Evolutionary conservation across 1,140 invertebrate genomes (phyloP).

Genomic region (Ceratoteleas bidentatus): DNA sequence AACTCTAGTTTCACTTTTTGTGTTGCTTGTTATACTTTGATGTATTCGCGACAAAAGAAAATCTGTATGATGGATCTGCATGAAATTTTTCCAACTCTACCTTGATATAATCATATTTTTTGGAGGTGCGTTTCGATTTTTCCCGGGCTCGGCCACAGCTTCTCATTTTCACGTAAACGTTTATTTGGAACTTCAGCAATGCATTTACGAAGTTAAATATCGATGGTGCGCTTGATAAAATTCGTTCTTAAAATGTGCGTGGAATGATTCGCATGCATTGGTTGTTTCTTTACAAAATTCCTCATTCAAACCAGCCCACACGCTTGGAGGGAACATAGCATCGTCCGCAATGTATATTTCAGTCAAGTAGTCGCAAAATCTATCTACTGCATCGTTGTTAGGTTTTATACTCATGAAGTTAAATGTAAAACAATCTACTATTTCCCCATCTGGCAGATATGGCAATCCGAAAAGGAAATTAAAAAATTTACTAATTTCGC

Average conservation of each 20-base stretch:
- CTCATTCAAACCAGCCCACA: slow-evolving; percentile 6
- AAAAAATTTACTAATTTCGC: neutral
- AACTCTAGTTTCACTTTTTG: no score
- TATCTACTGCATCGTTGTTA: neutral
- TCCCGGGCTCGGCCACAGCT: no score
- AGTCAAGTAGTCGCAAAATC: slow-evolving; percentile 13
- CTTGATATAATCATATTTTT: no score
- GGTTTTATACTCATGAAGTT: slow-evolving; percentile 14
- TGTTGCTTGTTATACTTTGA: no score
- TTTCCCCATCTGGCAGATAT: slow-evolving; percentile 8
- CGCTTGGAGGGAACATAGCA: neutral
- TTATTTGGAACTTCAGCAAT: no score
- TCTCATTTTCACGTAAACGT: no score
- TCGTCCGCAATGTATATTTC: slow-evolving; percentile 13
- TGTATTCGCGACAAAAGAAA: no score
- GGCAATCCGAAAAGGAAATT: slow-evolving; percentile 12
- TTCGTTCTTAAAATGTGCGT: neutral
- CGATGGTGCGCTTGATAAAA: no score
- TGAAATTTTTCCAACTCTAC: no score
- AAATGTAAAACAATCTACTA: slow-evolving; percentile 9
- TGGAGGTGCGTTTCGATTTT: no score
- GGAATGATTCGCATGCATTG: slow-evolving; percentile 5
- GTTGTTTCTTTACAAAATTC: slow-evolving; percentile 9
- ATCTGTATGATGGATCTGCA: no score
- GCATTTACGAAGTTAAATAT: no score